A percentile compares a stretch with the other conserved stretches of the same genome.
Evolutionary conservation across 2,113 vertebrate genomes (phyloP).

Genomic region (Galemys pyrenaicus): DNA sequence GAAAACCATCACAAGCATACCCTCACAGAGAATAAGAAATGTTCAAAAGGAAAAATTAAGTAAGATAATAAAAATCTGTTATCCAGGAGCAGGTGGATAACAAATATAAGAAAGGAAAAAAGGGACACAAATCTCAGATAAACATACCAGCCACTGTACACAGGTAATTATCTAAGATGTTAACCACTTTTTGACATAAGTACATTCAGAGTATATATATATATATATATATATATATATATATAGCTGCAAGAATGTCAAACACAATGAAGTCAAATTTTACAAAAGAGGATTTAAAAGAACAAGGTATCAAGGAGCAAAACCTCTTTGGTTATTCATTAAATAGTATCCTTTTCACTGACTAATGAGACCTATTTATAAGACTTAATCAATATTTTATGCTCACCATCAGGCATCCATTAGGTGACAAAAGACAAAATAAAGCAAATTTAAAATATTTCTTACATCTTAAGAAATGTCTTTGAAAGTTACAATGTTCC

Average conservation of each 20-base stretch:
- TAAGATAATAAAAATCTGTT: constrained; percentile 17
- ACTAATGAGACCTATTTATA: constrained; percentile 26
- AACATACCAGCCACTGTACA: neutral
- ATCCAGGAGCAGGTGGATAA: neutral
- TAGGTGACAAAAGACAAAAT: constrained; percentile 13
- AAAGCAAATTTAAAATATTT: constrained; percentile 34
- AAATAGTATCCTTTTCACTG: constrained; percentile 2
- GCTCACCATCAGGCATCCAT: neutral
- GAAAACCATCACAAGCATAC: neutral
- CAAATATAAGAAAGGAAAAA: neutral
- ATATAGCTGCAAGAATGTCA: neutral
- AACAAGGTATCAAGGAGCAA: constrained; percentile 25
- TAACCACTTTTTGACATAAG: constrained; percentile 35
- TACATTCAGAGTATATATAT: neutral
- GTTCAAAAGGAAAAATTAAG: constrained; percentile 42
- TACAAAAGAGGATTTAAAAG: constrained; percentile 49
- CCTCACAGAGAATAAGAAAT: constrained; percentile 24
- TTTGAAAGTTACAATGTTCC: constrained; percentile 26
- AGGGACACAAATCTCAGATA: neutral
- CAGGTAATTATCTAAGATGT: neutral
- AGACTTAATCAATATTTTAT: constrained; percentile 12
- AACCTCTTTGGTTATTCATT: neutral
- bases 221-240: neutral
- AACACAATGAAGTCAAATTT: constrained; percentile 2
- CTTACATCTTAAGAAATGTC: neutral